These are phyloP conservation scores for Tenodera sinensis DNA, from an alignment of 2,888 invertebrate genomes.

Conservation along the genomic window DNA sequence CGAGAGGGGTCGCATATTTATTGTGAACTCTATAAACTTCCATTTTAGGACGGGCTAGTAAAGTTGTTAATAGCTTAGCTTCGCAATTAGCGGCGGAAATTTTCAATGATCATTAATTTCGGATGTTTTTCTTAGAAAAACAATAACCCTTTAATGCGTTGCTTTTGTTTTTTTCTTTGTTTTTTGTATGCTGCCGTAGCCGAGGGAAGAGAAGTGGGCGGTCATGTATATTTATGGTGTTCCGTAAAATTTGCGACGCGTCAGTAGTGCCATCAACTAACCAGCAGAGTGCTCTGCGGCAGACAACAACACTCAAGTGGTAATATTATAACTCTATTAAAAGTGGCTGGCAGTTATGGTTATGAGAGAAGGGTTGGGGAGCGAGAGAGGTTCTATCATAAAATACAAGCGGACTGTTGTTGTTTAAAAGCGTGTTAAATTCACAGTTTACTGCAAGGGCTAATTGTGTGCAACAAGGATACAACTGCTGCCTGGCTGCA, in stretches of 20 bases:
- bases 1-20: background rate
- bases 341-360: slow-evolving; percentile 13
- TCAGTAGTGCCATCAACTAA: slow-evolving; percentile 4
- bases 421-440: slow-evolving; percentile 24
- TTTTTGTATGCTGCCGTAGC: background rate
- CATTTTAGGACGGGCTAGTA: background rate
- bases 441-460: slow-evolving; percentile 6
- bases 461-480: background rate
- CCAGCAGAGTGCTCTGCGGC: background rate
- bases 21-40: background rate
- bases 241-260: slow-evolving; percentile 2
- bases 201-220: background rate
- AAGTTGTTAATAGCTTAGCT: background rate
- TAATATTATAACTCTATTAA: slow-evolving; percentile 20
- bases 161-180: background rate
- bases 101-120: background rate
- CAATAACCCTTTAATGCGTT: background rate
- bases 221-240: background rate
- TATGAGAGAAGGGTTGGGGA: background rate
- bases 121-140: background rate
- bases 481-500: background rate
- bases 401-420: slow-evolving; percentile 12
- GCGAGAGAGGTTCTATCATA: background rate
- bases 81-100: background rate
- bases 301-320: background rate